Conservation (phyloP, 2,797 vertebrate species). For the Helostoma temminkii region DNA sequence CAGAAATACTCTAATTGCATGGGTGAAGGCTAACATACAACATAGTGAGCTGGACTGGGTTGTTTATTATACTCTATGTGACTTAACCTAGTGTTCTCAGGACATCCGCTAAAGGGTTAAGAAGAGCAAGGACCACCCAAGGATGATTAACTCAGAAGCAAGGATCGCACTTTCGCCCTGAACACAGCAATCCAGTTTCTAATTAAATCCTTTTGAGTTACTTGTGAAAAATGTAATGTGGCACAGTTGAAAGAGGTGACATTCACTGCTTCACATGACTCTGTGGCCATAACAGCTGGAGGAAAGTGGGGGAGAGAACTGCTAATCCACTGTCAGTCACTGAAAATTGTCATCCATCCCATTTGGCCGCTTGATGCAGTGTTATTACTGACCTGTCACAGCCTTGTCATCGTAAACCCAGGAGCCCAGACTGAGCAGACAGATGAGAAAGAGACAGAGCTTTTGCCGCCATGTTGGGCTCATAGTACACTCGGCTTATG, state of each 20-base stretch:
- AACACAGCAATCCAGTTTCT: neutral
- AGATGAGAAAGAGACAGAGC: conserved; percentile 42
- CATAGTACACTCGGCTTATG: conserved; percentile 10
- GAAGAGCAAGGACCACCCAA: conserved; percentile 45
- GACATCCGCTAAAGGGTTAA: conserved; percentile 44
- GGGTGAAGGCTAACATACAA: conserved; percentile 59
- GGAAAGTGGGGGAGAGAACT: conserved; percentile 39
- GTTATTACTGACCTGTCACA: conserved; percentile 44
- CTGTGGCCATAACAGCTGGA: conserved; percentile 12
- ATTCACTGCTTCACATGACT: conserved; percentile 8
- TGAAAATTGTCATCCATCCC: conserved; percentile 39
- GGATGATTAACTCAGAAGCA: conserved; percentile 35
- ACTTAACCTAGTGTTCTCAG: conserved; percentile 55
- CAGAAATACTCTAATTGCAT: conserved; percentile 50
- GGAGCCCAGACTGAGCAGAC: conserved; percentile 36
- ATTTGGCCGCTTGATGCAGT: conserved; percentile 37
- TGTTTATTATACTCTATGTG: conserved; percentile 64
- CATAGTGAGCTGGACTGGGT: conserved; percentile 5
- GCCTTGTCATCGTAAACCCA: conserved; percentile 45
- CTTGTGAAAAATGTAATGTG: neutral
- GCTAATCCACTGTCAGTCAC: conserved; percentile 45
- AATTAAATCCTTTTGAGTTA: neutral
- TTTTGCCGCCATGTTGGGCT: neutral
- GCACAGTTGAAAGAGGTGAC: conserved; percentile 1
- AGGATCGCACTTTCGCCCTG: conserved; percentile 10